Evolutionary conservation across 53 echinoderm and acorn worm species (phyloP), one percentile per base, ranked within the genome.

Genomic region (Stichopus horrens): DNA sequence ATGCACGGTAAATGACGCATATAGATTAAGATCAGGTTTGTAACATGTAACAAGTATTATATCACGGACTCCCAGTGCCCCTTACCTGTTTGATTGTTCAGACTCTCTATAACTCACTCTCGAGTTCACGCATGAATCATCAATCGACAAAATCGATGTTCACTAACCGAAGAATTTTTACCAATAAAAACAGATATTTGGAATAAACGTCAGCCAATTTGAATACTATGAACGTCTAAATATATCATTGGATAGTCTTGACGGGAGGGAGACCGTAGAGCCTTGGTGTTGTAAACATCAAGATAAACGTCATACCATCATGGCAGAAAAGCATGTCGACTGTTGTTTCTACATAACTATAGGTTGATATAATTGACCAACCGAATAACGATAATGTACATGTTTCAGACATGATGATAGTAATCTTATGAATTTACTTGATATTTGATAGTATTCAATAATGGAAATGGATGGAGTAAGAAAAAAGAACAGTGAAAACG

Each of bases 1-100:
- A 87, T 87, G 87, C 87, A 58, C 11, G 19, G 8, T 74, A 58
- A 87, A 87, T 74, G 87, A 85, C 67, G 85, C 85, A 85, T 85
- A 85, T 51, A 67, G 85, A 85, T 65, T 65, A 21, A 67, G 85
- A 85, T 85, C 37, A 37, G 37, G 37, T 63, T 66, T 63, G 66
- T 20, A 85, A 85, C 85, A 85, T 85, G 85, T 85, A 85, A 65
- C 85, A 85, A 59, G 76, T 23, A 22, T 76, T 22, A 76, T 76
- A 23, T 51, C 16, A 5, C 8, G 4, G 8, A 67, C 52, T 23
- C 53, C 51, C 16, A 22, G 76, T 51, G 51, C 51, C 52, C 53
- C 53, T 7, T 76, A 76, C 76, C 76, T 21, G 37, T 76, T 76
- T 22, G 53, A 74, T 51, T n/a, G 68, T n/a, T 14, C 68, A n/a